Percentiles rank a stretch among this genome's conserved stretches.
Evolutionary conservation across 2,888 invertebrate genomes (phyloP).

Genomic region (Yponomeuta cagnagella): DNA sequence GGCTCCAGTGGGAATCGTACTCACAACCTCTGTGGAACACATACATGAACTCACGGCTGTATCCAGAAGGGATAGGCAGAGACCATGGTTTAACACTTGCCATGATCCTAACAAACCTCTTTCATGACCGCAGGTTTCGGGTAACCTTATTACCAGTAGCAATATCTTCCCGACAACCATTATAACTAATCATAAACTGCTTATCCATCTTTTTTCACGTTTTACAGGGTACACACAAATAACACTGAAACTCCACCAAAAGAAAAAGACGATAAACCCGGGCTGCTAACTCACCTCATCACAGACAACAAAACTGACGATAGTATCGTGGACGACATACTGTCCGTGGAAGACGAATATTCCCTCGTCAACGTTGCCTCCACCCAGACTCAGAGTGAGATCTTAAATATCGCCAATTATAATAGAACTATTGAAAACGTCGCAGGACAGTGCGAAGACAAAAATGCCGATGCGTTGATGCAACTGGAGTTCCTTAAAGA

Average conservation of each 20-base stretch:
- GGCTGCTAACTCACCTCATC: conserved; percentile 18
- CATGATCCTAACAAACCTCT: too few species aligned
- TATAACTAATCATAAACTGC: too few species aligned
- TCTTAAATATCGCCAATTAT: conserved; percentile 24
- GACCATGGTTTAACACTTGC: too few species aligned
- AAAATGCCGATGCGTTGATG: conserved; percentile 46
- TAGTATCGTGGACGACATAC: conserved; percentile 63
- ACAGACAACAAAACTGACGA: conserved; percentile 39
- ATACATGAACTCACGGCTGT: too few species aligned
- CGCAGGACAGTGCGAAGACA: conserved; percentile 28
- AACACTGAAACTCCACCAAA: conserved; percentile 29
- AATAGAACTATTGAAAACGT: conserved; percentile 29
- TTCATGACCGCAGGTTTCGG: too few species aligned
- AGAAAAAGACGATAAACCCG: conserved; percentile 26
- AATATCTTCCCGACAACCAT: too few species aligned
- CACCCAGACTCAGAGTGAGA: conserved; percentile 34
- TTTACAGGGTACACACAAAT: conserved; percentile 7
- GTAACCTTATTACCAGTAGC: too few species aligned
- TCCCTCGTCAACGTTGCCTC: conserved; percentile 24
- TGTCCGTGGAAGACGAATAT: conserved; percentile 65
- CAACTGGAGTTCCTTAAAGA: conserved; percentile 64
- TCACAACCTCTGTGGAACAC: too few species aligned
- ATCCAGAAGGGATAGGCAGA: too few species aligned
- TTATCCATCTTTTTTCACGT: not conserved
- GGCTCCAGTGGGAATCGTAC: too few species aligned